phyloP scores from a whole-genome alignment of 1,140 invertebrate species.

The Nautilus pompilius region DNA sequence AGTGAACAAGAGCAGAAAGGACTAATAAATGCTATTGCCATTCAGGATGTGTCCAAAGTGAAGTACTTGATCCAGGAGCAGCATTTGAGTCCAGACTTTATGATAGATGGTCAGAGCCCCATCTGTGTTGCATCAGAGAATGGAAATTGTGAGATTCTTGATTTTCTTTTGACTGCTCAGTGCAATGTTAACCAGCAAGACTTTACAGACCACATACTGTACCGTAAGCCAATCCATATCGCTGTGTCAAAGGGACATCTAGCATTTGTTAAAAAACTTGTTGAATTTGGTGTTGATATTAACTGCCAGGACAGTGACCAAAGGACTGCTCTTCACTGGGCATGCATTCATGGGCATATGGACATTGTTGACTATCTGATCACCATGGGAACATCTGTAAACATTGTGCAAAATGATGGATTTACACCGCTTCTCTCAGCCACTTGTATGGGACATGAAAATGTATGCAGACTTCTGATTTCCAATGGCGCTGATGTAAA shows the following conservation, averaged over 20 bases:
- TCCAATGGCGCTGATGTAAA: constrained; percentile 32
- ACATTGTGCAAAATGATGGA: constrained; percentile 39
- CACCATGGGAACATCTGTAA: constrained; percentile 24
- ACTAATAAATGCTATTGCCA: constrained; percentile 23
- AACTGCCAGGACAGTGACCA: constrained; percentile 38
- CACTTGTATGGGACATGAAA: constrained; percentile 36
- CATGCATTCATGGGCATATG: constrained; percentile 33
- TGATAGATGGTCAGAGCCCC: constrained; percentile 19
- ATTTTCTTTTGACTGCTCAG: constrained; percentile 23
- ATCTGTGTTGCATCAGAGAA: constrained; percentile 23
- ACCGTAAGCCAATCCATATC: constrained; percentile 40
- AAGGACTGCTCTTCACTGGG: constrained; percentile 46
- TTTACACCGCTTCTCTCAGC: constrained; percentile 44
- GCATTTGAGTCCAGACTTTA: constrained; percentile 29
- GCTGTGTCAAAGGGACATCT: constrained; percentile 37
- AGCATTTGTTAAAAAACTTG: constrained; percentile 24
- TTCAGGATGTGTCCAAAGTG: constrained; percentile 19
- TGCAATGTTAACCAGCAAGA: constrained; percentile 21
- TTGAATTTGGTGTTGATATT: constrained; percentile 32
- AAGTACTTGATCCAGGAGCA: constrained; percentile 15
- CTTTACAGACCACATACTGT: constrained; percentile 27
- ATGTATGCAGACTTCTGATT: constrained; percentile 29
- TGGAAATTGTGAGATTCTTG: constrained; percentile 22
- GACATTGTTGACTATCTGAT: constrained; percentile 32
- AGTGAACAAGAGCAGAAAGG: not conserved